Evolutionary conservation across 2,888 invertebrate genomes (phyloP).

Genomic region (Apamea epomidion): DNA sequence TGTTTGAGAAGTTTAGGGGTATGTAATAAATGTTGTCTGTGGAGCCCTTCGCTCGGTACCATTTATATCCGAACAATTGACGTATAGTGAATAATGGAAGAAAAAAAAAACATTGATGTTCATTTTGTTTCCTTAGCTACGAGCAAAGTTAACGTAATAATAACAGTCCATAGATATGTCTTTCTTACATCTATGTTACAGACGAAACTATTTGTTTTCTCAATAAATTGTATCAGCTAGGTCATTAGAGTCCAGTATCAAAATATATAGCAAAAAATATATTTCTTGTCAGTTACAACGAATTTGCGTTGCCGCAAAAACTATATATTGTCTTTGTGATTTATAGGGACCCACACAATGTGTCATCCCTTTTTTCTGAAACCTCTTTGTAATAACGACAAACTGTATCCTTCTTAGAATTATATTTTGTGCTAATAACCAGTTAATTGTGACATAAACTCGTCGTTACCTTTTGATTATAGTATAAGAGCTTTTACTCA

Average conservation of each 20-base stretch:
- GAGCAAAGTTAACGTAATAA: neutral
- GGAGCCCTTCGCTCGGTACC: slow-evolving; percentile 1
- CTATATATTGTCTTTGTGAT: slow-evolving; percentile 53
- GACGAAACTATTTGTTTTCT: slow-evolving; percentile 22
- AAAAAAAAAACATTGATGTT: slow-evolving; percentile 23
- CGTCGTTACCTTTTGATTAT: slow-evolving; percentile 49
- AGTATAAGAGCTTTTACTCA: slow-evolving; percentile 47
- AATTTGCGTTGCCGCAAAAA: slow-evolving; percentile 41
- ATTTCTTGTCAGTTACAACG: slow-evolving; percentile 29
- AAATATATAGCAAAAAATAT: neutral
- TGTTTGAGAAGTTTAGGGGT: slow-evolving; percentile 43
- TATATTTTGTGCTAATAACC: slow-evolving; percentile 45
- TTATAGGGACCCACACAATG: slow-evolving; percentile 42
- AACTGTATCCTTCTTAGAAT: slow-evolving; percentile 38
- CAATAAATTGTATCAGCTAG: neutral
- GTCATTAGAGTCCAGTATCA: neutral
- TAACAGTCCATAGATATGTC: neutral
- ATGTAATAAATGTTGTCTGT: slow-evolving; percentile 48
- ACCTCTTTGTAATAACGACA: slow-evolving; percentile 20
- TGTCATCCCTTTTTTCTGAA: slow-evolving; percentile 38
- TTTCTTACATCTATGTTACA: neutral
- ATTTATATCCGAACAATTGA: slow-evolving; percentile 33
- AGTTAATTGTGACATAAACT: slow-evolving; percentile 49
- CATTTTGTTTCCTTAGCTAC: slow-evolving; percentile 1
- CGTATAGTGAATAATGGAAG: slow-evolving; percentile 18